Percentiles rank a stretch among this genome's conserved stretches.
Conservation (phyloP, 1,140 invertebrate genomes). For the Leptinotarsa lineolata region DNA sequence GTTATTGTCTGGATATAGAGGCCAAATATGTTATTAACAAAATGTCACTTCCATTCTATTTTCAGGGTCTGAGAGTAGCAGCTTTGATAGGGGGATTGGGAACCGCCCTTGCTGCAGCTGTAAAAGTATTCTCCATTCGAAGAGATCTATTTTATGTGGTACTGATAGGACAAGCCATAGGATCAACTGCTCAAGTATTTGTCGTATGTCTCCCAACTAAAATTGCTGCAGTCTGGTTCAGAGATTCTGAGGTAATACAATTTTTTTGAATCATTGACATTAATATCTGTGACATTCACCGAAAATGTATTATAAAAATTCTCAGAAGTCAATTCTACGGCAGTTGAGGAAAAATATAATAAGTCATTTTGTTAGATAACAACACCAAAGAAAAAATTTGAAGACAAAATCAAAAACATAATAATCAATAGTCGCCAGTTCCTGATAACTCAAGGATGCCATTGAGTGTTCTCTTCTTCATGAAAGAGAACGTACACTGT, state of each 20-base stretch:
- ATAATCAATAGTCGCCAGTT: too few relatives aligned
- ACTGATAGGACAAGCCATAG: slow-evolving; percentile 71
- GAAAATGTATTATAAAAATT: too few relatives aligned
- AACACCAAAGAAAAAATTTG: too few relatives aligned
- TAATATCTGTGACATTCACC: not conserved
- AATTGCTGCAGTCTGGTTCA: slow-evolving; percentile 68
- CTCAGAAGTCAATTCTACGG: too few relatives aligned
- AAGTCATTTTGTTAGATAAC: too few relatives aligned
- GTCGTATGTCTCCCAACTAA: slow-evolving; percentile 73
- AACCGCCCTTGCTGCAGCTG: slow-evolving; percentile 68
- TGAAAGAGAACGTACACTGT: too few relatives aligned
- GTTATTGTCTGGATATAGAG: too few relatives aligned
- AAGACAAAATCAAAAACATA: too few relatives aligned
- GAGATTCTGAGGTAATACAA: slow-evolving; percentile 63
- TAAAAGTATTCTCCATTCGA: slow-evolving; percentile 69
- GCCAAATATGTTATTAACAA: too few relatives aligned
- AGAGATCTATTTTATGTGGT: slow-evolving; percentile 66
- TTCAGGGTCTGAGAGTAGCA: slow-evolving; percentile 52
- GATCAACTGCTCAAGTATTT: slow-evolving; percentile 69
- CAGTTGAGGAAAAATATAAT: too few relatives aligned
- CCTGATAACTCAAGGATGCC: too few relatives aligned
- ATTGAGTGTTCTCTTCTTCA: too few relatives aligned
- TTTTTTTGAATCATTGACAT: not conserved
- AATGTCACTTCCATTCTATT: not conserved
- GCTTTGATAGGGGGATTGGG: slow-evolving; percentile 54